phyloP scores from a whole-genome alignment of 1,140 invertebrate species.

The Drosophila asahinai region DNA sequence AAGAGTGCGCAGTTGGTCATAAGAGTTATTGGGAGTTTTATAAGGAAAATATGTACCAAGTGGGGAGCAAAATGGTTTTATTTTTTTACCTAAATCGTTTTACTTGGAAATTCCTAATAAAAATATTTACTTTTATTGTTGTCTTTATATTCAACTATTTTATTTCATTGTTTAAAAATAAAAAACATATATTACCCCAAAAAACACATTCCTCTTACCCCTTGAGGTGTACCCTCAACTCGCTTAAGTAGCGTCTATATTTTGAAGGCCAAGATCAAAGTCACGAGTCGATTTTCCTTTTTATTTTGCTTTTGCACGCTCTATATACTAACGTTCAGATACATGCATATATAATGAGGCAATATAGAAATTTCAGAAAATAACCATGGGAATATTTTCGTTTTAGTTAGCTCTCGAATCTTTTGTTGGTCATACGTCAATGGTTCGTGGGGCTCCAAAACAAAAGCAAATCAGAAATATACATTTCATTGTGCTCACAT shows the following conservation, averaged over 20 bases:
- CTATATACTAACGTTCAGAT: slow-evolving; percentile 33
- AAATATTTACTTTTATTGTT: not conserved
- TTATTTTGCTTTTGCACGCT: slow-evolving; percentile 23
- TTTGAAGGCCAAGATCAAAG: slow-evolving; percentile 81
- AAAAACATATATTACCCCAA: not conserved
- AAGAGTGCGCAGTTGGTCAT: not conserved
- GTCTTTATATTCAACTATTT: not conserved
- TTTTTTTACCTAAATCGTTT: not conserved
- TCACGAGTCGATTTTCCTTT: slow-evolving; percentile 56
- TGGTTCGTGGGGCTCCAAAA: slow-evolving; percentile 17
- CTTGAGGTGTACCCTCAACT: slow-evolving; percentile 10
- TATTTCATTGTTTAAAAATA: not conserved
- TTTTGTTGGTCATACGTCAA: slow-evolving; percentile 49
- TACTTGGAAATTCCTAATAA: not conserved
- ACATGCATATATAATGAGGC: slow-evolving; percentile 18
- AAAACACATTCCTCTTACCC: not conserved
- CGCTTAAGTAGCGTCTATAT: slow-evolving; percentile 17
- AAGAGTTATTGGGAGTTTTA: no score
- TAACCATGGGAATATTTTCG: slow-evolving; percentile 30
- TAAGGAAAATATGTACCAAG: no score
- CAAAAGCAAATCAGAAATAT: slow-evolving; percentile 13
- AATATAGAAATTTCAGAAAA: slow-evolving; percentile 40
- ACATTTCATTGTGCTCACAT: slow-evolving; percentile 50
- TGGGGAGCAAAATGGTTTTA: no score
- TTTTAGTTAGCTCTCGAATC: slow-evolving; percentile 21